phyloP scores from a whole-genome alignment of 1,140 invertebrate species.

The Elysia chlorotica region DNA sequence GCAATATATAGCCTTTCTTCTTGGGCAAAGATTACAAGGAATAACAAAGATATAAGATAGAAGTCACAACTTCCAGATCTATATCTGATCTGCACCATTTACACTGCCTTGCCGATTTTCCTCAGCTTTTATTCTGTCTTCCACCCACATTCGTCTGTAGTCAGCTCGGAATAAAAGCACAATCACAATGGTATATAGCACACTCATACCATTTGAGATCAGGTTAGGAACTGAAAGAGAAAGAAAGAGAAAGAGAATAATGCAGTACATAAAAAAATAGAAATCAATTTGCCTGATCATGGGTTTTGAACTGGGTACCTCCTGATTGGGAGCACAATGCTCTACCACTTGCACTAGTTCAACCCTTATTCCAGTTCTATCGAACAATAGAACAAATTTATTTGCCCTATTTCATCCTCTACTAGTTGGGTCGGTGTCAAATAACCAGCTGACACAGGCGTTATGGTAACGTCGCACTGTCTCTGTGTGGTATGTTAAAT shows the following conservation, averaged over 20 bases:
- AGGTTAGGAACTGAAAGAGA: slow-evolving; percentile 16
- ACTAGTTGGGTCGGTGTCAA: no score
- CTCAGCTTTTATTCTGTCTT: no score
- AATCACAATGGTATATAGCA: slow-evolving; percentile 2
- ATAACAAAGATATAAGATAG: no score
- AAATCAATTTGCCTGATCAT: background rate
- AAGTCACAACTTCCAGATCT: no score
- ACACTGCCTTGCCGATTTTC: no score
- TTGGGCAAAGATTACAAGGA: no score
- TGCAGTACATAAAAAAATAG: background rate
- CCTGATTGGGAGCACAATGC: background rate
- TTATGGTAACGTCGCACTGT: no score
- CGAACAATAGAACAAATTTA: background rate
- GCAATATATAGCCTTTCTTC: no score
- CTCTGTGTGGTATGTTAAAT: no score
- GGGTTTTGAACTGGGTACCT: background rate
- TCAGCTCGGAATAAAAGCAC: slow-evolving; percentile 11
- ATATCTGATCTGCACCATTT: no score
- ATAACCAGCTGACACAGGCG: no score
- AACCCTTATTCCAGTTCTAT: background rate
- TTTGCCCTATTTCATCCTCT: background rate
- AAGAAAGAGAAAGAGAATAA: background rate
- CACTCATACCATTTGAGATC: background rate
- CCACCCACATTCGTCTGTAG: no score
- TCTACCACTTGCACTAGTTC: background rate